phyloP scores from a whole-genome alignment of 2,888 invertebrate genomes.

The Diogma glabrata region DNA sequence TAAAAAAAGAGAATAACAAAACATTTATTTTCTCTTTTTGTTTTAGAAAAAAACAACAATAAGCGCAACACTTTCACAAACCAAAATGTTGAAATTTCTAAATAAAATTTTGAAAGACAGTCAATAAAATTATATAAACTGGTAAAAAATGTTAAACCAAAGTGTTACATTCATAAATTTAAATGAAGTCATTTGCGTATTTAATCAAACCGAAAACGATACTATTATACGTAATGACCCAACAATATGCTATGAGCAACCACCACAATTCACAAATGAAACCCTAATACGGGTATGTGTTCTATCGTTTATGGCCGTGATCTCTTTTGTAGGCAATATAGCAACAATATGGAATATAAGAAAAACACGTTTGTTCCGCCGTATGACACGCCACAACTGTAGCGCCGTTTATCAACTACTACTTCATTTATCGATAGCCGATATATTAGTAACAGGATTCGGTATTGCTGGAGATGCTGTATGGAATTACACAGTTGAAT shows the following conservation, averaged over 20 bases:
- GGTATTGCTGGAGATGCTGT: constrained; percentile 70
- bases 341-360: constrained; percentile 67
- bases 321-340: constrained; percentile 62
- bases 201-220: too few relatives aligned
- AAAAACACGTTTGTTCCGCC: constrained; percentile 45
- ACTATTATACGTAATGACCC: too few relatives aligned
- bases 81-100: too few relatives aligned
- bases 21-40: too few relatives aligned
- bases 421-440: constrained; percentile 71
- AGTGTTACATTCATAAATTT: too few relatives aligned
- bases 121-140: too few relatives aligned
- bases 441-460: constrained; percentile 68
- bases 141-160: too few relatives aligned
- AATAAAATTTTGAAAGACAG: too few relatives aligned
- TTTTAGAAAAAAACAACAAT: too few relatives aligned
- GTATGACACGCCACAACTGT: constrained; percentile 49
- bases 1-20: too few relatives aligned
- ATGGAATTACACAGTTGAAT: constrained; percentile 70
- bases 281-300: constrained; percentile 55
- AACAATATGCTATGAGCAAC: constrained; percentile 42
- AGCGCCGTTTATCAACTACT: constrained; percentile 66
- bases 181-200: too few relatives aligned
- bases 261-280: constrained; percentile 52
- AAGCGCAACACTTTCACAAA: too few relatives aligned
- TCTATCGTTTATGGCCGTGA: constrained; percentile 53